Base-by-base conservation (phyloP, 2,797 vertebrate genomes). In the Meriones psammophilus region DNA sequence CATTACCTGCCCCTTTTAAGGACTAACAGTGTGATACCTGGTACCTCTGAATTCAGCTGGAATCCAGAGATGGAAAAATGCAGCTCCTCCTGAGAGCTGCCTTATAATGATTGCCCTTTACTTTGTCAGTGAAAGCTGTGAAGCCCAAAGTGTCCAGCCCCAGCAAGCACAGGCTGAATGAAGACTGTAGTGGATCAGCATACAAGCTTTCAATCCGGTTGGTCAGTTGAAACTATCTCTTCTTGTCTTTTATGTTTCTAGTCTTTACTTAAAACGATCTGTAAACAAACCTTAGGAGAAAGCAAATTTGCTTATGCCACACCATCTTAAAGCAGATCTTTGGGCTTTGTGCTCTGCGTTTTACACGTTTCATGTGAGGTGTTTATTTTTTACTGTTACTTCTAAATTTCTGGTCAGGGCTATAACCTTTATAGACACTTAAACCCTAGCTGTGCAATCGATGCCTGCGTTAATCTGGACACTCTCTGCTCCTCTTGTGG, bases 201-300 rank as follows among this genome's bases (percentile, higher is more conserved):
- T 80, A 22, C 39, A 74, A 24, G 39, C 69, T 26, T 39, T 64
- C 79, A 54, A 54, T 85, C 60, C 17, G 74, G 15, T 39, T 92
- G 71, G 66, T 92, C 90, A 86, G 8, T 14, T 28, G 3, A 22
- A 94, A 36, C 1, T 50, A 4, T 71, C 9, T 69, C 42, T 77
- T 83, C 74, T 36, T 26, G 89, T 42, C 36, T 66, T 8, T 69
- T 88, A 14, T 50, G 33, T 86, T 94, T 85, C 56, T 88, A 80
- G n/a, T 64, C 64, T 94, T 89, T 81, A 68, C 62, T 68, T 77
- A 78, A 97, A 97, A 89, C 80, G 26, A 76, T 62, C 62, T 64
- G 74, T 46, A 71, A 78, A 28, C 69, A 33, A 54, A 42, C 30
- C 87, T 88, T 54, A 58, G 46, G 36, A 89, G 62, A 93, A 84